phyloP scores from a whole-genome alignment of 2,113 vertebrate genomes.

The Diphyllodes magnificus region DNA sequence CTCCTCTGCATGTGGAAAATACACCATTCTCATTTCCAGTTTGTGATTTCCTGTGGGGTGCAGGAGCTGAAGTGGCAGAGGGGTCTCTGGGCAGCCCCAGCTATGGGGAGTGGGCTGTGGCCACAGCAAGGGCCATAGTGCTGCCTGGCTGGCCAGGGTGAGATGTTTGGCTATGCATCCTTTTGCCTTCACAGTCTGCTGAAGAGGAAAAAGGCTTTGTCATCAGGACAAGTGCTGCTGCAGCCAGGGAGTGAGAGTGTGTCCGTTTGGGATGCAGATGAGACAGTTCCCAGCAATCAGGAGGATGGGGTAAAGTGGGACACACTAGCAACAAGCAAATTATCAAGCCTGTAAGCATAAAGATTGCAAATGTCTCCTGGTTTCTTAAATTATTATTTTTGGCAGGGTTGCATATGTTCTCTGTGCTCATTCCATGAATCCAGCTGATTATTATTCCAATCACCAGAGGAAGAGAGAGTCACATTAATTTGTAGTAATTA shows the following conservation, averaged over 20 bases:
- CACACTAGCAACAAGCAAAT: slow-evolving; percentile 76
- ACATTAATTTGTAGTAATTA: slow-evolving; percentile 99
- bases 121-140: not conserved
- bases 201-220: slow-evolving; percentile 38
- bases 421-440: slow-evolving; percentile 79
- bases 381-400: slow-evolving; percentile 92
- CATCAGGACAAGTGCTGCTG: slow-evolving; percentile 10
- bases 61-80: not conserved
- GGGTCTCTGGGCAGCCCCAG: not conserved
- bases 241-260: not conserved
- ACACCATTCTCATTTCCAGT: not conserved
- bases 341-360: slow-evolving; percentile 83
- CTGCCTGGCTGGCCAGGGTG: not conserved
- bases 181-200: slow-evolving; percentile 1
- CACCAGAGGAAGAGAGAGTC: slow-evolving; percentile 92
- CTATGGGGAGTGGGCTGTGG: not conserved
- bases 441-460: slow-evolving; percentile 95
- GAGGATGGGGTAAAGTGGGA: slow-evolving; percentile 66
- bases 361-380: slow-evolving; percentile 80
- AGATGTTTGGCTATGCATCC: not conserved
- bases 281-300: slow-evolving; percentile 25
- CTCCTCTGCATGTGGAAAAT: not conserved
- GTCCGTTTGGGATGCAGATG: slow-evolving; percentile 53
- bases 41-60: not conserved
- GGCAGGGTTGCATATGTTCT: slow-evolving; percentile 95